Conservation (phyloP, 1,140 invertebrate genomes). For the Rhysida immarginata region DNA sequence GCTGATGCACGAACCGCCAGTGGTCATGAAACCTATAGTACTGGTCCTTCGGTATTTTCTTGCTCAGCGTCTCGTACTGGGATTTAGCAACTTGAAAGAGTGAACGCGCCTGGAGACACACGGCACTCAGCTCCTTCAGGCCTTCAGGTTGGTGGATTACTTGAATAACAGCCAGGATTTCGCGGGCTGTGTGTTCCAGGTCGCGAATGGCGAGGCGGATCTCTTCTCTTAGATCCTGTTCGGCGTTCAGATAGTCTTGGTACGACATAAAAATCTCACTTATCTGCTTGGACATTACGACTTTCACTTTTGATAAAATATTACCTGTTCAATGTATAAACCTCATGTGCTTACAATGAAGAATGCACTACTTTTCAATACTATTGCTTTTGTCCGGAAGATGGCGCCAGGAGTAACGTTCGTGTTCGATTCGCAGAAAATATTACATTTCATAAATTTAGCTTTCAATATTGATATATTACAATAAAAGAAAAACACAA, state of each 20-base stretch:
- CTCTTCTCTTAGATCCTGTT: conserved; percentile 50
- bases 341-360: too few relatives aligned
- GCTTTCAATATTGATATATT: too few relatives aligned
- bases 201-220: conserved; percentile 48
- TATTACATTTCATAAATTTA: too few relatives aligned
- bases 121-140: conserved; percentile 37
- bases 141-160: conserved; percentile 47
- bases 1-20: conserved; percentile 67
- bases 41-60: conserved; percentile 44
- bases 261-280: conserved; percentile 42
- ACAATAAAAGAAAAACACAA: too few relatives aligned
- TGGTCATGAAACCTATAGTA: conserved; percentile 74
- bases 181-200: conserved; percentile 48
- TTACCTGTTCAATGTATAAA: too few relatives aligned
- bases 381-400: too few relatives aligned
- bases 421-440: too few relatives aligned
- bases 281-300: conserved; percentile 17
- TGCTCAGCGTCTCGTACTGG: conserved; percentile 39
- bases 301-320: too few relatives aligned
- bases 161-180: conserved; percentile 51
- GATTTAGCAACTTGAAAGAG: conserved; percentile 39
- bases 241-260: conserved; percentile 43
- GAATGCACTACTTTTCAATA: too few relatives aligned
- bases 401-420: too few relatives aligned
- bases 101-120: conserved; percentile 40